Base-by-base conservation (phyloP, 2,888 invertebrate genomes). In the Scrobipalpa costella region DNA sequence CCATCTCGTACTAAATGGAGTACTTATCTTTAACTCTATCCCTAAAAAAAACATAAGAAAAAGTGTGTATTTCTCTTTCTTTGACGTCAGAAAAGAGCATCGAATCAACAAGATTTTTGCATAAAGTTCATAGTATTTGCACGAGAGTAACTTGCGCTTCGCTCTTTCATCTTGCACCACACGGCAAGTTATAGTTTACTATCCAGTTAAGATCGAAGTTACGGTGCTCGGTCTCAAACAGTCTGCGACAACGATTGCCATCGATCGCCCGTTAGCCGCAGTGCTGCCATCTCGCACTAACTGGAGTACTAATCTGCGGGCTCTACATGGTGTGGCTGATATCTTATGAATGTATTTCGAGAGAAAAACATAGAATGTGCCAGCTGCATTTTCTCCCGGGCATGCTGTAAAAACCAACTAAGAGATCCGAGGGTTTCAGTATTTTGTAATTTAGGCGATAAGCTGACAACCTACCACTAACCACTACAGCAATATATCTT, bases 181-280 rank as follows among this genome's bases (percentile, higher is more conserved):
- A 15, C 15, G 49, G 34, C 21, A 21, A 57, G 52, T 65, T 59
- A 65, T 60, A 60, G 64, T 65, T 64, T 62, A 65, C 59, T 40
- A 64, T 57, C 61, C 57, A 64, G 61, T 64, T 64, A 64, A 64
- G 61, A 59, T 57, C 61, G 21, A 52, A 50, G 57, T 50, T 62
- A 65, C 64, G 58, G 62, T 62, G 62, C 34, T 63, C 57, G 47
- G 21, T 36, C 27, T 34, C 64, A 64, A 62, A 62, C 62, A 64
- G 52, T 21, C 33, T 47, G 59, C 40, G 62, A 65, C 64, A 61
- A 17, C 15, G 49, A 61, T 50, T 34, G 59, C n/a, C 15, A 59
- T 59, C 59, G 27, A 59, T 59, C 44, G 47, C 7, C 50, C 49
- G 50, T 49, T 50, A 61, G 49, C 13, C 1, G 5, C 36, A 36